Evolutionary conservation across 64 coral and sea anemone genomes (phyloP), one percentile per base, ranked within the genome.

Genomic region (Montipora capricornis): DNA sequence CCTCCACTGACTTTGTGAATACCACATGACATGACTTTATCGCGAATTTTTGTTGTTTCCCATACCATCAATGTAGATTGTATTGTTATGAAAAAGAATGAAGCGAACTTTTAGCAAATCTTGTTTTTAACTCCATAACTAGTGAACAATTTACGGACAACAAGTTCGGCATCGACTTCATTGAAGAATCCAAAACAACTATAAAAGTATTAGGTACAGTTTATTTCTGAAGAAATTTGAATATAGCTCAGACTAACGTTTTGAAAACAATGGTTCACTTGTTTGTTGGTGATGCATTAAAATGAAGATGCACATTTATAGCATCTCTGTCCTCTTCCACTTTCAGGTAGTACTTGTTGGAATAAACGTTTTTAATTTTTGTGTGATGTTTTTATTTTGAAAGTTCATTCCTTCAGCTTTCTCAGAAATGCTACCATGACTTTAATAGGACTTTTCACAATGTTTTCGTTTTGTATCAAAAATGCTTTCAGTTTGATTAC

Each of bases 401-500:
- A 37, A 37, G 37, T 37, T 50, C 20, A 70, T 86, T 49, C 46
- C 47, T 86, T 68, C 17, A 82, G 37, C n/a, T 73, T 73, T 86
- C 82, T 73, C 8, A 47, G 82, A 86, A 86, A 68, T 19, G 13
- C 64, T 50, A 68, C 17, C 3, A 16, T 20, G 46, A 50, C 45
- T 20, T 19, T 26, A 86, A 70, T 71, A 86, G 82, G 17, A 20
- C 7, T 50, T 67, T 5, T 84, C 4, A 57, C 45, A 71, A 8
- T 49, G 67, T 71, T 86, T 86, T 69, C 48, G 82, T 86, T 84
- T 86, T 86, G 82, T 22, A 50, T 19, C 5, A 22, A 13, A 86
- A 50, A 13, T 73, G 44, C 66, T 86, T 86, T 71, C 82, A 68
- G 59, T 68, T 69, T 57, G 0, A 57, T 8, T 86, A 22, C n/a